phyloP scores from a whole-genome alignment of 1,140 invertebrate species.

The Drosophila arawakana region DNA sequence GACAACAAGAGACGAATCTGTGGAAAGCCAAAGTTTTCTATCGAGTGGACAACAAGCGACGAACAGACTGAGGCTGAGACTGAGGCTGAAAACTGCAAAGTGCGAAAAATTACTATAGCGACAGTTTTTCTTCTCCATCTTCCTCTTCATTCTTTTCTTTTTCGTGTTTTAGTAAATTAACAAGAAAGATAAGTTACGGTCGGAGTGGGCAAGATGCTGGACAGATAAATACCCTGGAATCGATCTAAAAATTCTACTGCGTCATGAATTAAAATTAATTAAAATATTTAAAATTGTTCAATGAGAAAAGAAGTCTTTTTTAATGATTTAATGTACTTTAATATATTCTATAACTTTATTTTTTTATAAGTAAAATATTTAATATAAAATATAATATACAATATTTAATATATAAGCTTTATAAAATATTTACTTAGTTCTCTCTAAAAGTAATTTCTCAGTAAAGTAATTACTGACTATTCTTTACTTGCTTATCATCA shows the following conservation, averaged over 20 bases:
- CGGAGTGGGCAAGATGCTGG: background rate
- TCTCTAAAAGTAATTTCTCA: too few relatives aligned
- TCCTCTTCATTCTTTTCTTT: background rate
- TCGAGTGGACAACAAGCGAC: constrained; percentile 40
- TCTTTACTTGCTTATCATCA: too few relatives aligned
- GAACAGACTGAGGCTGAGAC: background rate
- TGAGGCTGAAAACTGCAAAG: constrained; percentile 23
- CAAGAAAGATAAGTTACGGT: constrained; percentile 21
- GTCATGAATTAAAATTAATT: background rate
- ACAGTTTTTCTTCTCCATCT: constrained; percentile 9
- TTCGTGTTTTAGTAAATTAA: constrained; percentile 19
- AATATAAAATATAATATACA: too few relatives aligned
- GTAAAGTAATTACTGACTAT: too few relatives aligned
- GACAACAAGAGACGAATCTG: constrained; percentile 9
- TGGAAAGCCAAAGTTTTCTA: constrained; percentile 22
- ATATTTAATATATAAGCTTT: too few relatives aligned
- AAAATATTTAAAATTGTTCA: too few relatives aligned
- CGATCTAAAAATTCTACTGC: background rate
- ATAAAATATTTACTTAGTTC: too few relatives aligned
- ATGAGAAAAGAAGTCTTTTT: too few relatives aligned
- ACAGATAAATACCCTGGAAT: background rate
- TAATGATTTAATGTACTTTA: too few relatives aligned
- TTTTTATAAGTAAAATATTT: too few relatives aligned
- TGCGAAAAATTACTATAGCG: constrained; percentile 43
- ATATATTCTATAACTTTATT: too few relatives aligned